These are phyloP conservation scores for Dryobates pubescens DNA, from an alignment of 2,797 vertebrate genomes.

Conservation along the genomic window DNA sequence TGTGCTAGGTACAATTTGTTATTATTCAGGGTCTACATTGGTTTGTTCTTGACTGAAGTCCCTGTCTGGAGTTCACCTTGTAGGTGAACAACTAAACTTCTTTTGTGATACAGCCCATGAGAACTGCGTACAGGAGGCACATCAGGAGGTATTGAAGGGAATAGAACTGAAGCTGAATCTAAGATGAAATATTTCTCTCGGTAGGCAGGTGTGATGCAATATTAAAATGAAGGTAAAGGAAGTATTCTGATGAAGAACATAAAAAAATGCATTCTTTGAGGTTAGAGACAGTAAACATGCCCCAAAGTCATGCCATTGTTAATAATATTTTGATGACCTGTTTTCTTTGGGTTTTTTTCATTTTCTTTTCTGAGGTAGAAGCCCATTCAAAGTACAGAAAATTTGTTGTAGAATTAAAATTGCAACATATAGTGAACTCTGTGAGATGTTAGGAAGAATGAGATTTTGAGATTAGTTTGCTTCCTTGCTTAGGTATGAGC, in stretches of 20 bases:
- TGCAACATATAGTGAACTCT: background rate
- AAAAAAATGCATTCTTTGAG: fast-evolving
- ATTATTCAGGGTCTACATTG: background rate
- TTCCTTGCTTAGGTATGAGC: background rate
- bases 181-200: background rate
- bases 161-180: background rate
- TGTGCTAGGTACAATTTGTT: background rate
- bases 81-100: background rate
- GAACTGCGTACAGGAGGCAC: background rate
- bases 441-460: background rate
- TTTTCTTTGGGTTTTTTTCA: background rate
- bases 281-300: background rate
- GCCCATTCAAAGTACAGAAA: background rate
- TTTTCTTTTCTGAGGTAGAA: background rate
- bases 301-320: background rate
- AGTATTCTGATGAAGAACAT: background rate
- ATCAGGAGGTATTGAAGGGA: background rate
- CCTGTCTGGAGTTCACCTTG: background rate
- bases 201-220: background rate
- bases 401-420: background rate
- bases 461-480: background rate
- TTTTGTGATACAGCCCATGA: background rate
- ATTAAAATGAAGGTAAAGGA: background rate
- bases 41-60: background rate
- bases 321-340: background rate